A percentile compares a stretch with the other conserved stretches of the same genome.
Evolutionary conservation across 37 sponge, comb jelly and placozoan genomes (phyloP).

Genomic region (Dysidea cf. avara): DNA sequence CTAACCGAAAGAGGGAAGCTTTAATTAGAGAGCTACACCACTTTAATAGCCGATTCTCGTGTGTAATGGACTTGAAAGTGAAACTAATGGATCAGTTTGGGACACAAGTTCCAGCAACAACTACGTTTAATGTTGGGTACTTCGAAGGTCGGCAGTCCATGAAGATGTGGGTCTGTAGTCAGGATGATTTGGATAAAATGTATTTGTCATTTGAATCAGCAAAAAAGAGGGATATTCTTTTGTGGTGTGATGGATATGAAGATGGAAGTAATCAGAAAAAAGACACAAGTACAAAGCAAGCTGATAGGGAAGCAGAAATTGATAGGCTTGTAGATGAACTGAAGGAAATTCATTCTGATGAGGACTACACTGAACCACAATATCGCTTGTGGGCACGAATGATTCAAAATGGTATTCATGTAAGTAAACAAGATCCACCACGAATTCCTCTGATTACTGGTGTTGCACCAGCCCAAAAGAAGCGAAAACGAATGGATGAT

Average conservation of each 20-base stretch:
- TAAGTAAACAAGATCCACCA: no score
- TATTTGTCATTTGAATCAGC: no score
- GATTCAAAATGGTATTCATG: no score
- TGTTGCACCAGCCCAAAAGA: no score
- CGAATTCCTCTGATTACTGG: no score
- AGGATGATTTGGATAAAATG: constrained; percentile 22
- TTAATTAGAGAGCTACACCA: constrained; percentile 5
- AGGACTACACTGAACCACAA: constrained; percentile 20
- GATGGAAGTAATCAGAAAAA: not conserved
- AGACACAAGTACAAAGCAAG: not conserved
- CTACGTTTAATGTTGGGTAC: constrained; percentile 17
- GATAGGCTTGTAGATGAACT: constrained; percentile 10
- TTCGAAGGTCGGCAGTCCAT: constrained; percentile 29
- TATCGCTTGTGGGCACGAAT: constrained; percentile 29
- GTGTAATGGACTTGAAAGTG: constrained; percentile 5
- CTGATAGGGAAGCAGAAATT: constrained; percentile 9
- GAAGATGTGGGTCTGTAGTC: constrained; percentile 5
- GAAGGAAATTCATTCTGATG: constrained; percentile 4
- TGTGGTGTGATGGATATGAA: constrained; percentile 33
- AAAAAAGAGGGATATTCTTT: no score
- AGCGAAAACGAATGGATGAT: no score
- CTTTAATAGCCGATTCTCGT: constrained; percentile 12
- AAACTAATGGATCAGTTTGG: constrained; percentile 17
- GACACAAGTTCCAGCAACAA: constrained; percentile 7
- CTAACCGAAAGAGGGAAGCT: constrained; percentile 1